phyloP scores from a whole-genome alignment of 2,797 vertebrate genomes.

The Peromyscus attwateri region DNA sequence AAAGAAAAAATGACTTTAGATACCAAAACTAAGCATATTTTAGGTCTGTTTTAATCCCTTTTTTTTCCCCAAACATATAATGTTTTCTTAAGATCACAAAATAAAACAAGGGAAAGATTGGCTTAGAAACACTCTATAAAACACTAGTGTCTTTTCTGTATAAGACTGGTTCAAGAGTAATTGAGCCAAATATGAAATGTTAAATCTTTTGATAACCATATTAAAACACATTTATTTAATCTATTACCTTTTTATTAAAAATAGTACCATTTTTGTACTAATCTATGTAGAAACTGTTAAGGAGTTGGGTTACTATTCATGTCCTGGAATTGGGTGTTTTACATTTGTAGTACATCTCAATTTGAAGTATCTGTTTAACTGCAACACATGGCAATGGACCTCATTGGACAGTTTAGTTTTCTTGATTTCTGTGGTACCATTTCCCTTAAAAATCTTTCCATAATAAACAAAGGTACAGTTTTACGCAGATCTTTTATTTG shows the following conservation, averaged over 20 bases:
- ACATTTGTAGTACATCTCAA: slow-evolving; percentile 1
- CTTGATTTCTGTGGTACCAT: not conserved
- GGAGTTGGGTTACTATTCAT: slow-evolving; percentile 52
- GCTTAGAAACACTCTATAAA: slow-evolving; percentile 35
- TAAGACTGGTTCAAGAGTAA: not conserved
- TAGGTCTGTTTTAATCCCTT: slow-evolving; percentile 37
- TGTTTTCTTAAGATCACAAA: not conserved
- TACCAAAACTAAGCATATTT: slow-evolving; percentile 48
- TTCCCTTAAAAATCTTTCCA: slow-evolving; percentile 44
- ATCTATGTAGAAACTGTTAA: slow-evolving; percentile 38
- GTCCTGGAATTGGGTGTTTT: slow-evolving; percentile 53
- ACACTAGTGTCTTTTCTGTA: not conserved
- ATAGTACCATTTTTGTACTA: slow-evolving; percentile 46
- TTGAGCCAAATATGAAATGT: slow-evolving; percentile 11
- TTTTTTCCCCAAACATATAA: not conserved
- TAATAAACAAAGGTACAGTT: not conserved
- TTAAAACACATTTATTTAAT: slow-evolving; percentile 54
- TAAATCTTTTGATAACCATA: slow-evolving; percentile 27
- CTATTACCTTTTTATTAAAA: not conserved
- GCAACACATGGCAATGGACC: not conserved
- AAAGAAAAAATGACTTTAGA: slow-evolving; percentile 39
- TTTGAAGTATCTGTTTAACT: slow-evolving; percentile 13
- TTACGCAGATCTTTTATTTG: slow-evolving; percentile 39
- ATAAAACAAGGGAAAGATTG: not conserved
- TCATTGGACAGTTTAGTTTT: not conserved